Evolutionary conservation across 1,140 invertebrate species (phyloP), one percentile per base, ranked within the genome.

Genomic region (Drosophila nasuta): DNA sequence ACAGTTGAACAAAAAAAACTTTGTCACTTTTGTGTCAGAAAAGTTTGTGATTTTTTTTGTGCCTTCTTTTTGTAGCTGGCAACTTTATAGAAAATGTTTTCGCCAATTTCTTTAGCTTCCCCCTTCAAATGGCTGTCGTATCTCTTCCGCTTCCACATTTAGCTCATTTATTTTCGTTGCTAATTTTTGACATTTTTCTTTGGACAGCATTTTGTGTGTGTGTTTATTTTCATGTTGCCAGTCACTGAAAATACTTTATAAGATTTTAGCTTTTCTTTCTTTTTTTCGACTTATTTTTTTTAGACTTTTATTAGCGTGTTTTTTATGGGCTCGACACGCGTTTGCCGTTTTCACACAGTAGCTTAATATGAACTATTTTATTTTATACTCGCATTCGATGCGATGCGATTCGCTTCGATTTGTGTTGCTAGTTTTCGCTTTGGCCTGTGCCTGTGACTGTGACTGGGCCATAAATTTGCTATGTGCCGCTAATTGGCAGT

Each of bases 141-240:
- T 25, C 48, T 13, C 17, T 2, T 25, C 8, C 17, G 5, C 45
- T 15, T 30, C 48, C 71, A 60, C 64, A 67, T 30, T 70, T 33
- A 56, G 48, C 82, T 82, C 82, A 87, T 86, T 87, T 87, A 86
- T 86, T 86, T 87, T 86, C 82, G 82, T 87, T 82, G 82, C 79
- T 87, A 88, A 87, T 88, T 87, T 87, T 79, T 88, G 82, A 57
- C 79, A 88, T 74, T 86, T 70, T 64, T 70, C 64, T 78, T 46
- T 65, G 69, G 69, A 64, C 63, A 67, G 60, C 57, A 67, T 73
- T 51, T 60, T 17, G 1, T 67, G 38, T 51, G 56, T 17, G 1
- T 57, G 41, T 66, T 68, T 79, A 45, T 74, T 60, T 74, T 62
- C 33, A 15, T 45, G 8, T 70, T 70, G 73, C 58, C 69, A 78